phyloP scores from a whole-genome alignment of 2,113 vertebrate genomes.

The Nestor notabilis region DNA sequence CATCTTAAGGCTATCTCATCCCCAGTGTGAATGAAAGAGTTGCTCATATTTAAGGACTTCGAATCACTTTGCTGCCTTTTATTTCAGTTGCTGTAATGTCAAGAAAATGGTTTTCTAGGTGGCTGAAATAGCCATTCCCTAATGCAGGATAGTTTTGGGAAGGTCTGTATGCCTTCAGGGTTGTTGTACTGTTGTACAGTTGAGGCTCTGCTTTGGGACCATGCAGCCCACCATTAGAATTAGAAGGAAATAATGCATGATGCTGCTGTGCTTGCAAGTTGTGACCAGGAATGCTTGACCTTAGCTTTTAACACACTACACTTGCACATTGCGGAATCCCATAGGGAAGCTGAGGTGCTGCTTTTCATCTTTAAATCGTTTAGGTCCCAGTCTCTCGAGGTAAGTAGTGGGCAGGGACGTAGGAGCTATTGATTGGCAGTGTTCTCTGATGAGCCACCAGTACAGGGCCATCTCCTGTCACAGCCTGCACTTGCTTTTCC shows the following conservation, averaged over 20 bases:
- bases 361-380: neutral
- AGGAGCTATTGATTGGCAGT: neutral
- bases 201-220: neutral
- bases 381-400: neutral
- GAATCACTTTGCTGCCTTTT: neutral
- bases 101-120: neutral
- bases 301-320: neutral
- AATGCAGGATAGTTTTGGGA: neutral
- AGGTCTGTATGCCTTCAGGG: neutral
- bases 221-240: neutral
- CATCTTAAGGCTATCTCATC: neutral
- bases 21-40: neutral
- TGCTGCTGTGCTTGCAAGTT: neutral
- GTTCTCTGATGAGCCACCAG: neutral
- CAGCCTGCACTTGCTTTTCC: neutral
- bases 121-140: neutral
- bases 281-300: neutral
- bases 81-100: neutral
- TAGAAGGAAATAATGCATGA: fast-evolving
- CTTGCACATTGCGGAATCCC: neutral
- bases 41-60: neutral
- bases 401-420: neutral
- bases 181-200: neutral
- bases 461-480: fast-evolving
- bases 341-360: neutral